Percentiles rank a stretch among this genome's conserved stretches.
Evolutionary conservation across 2,888 invertebrate species (phyloP).

Genomic region (Plagodis dolabraria): DNA sequence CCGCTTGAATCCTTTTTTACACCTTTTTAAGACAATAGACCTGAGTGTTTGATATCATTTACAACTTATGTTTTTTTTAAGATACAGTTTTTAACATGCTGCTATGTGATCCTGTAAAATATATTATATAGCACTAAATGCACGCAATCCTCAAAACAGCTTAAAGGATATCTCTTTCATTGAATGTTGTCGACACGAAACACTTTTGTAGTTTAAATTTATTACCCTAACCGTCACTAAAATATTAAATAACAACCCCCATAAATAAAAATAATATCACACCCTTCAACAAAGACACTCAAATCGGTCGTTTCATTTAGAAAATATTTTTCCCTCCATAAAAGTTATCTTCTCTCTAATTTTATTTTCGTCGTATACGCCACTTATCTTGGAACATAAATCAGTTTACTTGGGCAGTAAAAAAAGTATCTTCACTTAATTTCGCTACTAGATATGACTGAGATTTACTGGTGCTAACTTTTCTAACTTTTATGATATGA

Average conservation of each 20-base stretch:
- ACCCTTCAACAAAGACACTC: constrained; percentile 14
- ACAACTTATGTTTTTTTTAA: too few relatives aligned
- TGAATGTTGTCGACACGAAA: too few relatives aligned
- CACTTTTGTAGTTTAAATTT: too few relatives aligned
- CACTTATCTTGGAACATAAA: constrained; percentile 38
- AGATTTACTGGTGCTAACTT: constrained; percentile 22
- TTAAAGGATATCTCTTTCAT: too few relatives aligned
- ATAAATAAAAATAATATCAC: constrained; percentile 4
- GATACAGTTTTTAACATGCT: too few relatives aligned
- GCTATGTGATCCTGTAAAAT: too few relatives aligned
- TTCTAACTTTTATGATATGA: constrained; percentile 6
- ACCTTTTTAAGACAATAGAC: too few relatives aligned
- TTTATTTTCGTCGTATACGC: constrained; percentile 33
- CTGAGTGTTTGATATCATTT: too few relatives aligned
- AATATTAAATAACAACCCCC: neutral
- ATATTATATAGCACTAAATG: too few relatives aligned
- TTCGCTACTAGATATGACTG: constrained; percentile 23
- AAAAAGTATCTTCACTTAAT: constrained; percentile 36
- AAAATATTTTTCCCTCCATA: constrained; percentile 23
- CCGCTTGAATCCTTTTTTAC: too few relatives aligned
- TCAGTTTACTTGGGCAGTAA: constrained; percentile 36
- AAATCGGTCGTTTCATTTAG: constrained; percentile 18
- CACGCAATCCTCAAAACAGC: too few relatives aligned
- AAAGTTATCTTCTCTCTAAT: constrained; percentile 32
- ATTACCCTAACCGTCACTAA: neutral